These are phyloP conservation scores for Circaetus cinerascens DNA, from an alignment of 2,113 vertebrate genomes.

Conservation along the genomic window DNA sequence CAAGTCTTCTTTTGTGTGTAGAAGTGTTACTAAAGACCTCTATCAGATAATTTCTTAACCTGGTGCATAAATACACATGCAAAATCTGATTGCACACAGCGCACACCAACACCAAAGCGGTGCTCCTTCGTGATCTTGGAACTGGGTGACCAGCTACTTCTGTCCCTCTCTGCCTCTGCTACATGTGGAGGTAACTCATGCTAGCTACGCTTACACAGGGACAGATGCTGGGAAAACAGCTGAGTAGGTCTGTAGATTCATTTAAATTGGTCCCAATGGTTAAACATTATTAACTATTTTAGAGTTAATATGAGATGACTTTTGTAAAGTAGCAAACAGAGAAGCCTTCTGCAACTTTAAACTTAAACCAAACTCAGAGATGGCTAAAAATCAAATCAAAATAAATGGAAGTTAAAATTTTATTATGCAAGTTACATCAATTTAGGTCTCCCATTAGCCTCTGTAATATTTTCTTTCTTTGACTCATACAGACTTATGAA, in stretches of 20 bases:
- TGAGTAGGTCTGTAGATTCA: not conserved
- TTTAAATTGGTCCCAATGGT: not conserved
- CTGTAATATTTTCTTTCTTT: not conserved
- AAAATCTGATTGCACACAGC: not conserved
- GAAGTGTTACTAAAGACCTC: not conserved
- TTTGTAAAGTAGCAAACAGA: not conserved
- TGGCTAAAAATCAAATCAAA: not conserved
- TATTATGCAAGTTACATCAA: not conserved
- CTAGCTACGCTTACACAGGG: not conserved
- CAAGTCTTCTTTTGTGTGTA: not conserved
- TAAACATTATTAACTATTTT: not conserved
- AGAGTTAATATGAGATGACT: not conserved
- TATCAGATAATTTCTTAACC: not conserved
- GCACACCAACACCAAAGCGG: rapidly evolving
- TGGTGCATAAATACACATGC: not conserved
- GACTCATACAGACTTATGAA: not conserved
- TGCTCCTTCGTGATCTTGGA: not conserved
- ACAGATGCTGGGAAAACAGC: not conserved
- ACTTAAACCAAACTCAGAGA: not conserved
- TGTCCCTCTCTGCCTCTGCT: not conserved
- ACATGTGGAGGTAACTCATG: rapidly evolving
- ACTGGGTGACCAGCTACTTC: not conserved
- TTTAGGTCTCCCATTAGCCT: not conserved
- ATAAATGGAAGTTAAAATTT: not conserved
- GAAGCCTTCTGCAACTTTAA: not conserved